These are phyloP conservation scores for Sphecodes monilicornis DNA, from an alignment of 2,888 invertebrate species.

Conservation along the genomic window DNA sequence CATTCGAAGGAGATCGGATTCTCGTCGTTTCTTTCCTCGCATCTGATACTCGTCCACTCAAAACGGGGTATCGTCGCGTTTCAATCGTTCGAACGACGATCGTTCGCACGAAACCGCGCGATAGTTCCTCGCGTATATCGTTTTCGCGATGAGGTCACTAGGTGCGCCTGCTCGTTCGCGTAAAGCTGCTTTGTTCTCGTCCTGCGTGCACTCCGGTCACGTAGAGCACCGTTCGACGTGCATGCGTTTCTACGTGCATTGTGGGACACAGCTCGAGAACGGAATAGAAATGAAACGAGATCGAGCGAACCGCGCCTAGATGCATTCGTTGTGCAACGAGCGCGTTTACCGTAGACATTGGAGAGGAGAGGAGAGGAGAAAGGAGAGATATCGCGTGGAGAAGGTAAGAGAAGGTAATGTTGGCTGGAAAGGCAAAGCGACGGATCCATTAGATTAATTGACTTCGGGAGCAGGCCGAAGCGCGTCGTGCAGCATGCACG, in stretches of 20 bases:
- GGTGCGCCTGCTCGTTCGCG: neutral
- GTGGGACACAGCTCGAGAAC: slow-evolving; percentile 34
- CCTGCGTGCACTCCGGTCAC: slow-evolving; percentile 44
- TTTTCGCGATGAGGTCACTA: slow-evolving; percentile 9
- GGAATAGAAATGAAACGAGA: slow-evolving; percentile 74
- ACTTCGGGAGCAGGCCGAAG: slow-evolving; percentile 61
- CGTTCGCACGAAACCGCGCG: neutral
- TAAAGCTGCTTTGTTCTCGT: slow-evolving; percentile 23
- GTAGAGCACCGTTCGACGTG: slow-evolving; percentile 33
- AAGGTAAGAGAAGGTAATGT: slow-evolving; percentile 6
- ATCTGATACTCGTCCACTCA: too few species aligned
- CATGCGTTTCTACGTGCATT: slow-evolving; percentile 51
- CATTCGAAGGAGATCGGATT: neutral
- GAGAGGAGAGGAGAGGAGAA: neutral
- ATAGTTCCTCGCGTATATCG: slow-evolving; percentile 12
- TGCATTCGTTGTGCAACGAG: slow-evolving; percentile 75
- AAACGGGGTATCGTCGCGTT: neutral
- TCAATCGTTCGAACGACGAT: neutral
- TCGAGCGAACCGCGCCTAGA: slow-evolving; percentile 73
- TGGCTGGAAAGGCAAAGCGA: slow-evolving; percentile 22
- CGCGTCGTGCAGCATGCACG: slow-evolving; percentile 30
- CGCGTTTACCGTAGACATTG: slow-evolving; percentile 38
- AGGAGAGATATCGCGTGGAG: neutral
- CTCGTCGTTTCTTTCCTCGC: neutral
- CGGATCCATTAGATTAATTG: slow-evolving; percentile 73